These are phyloP conservation scores for Falco naumanni DNA, from an alignment of 2,797 vertebrate genomes.

Conservation along the genomic window DNA sequence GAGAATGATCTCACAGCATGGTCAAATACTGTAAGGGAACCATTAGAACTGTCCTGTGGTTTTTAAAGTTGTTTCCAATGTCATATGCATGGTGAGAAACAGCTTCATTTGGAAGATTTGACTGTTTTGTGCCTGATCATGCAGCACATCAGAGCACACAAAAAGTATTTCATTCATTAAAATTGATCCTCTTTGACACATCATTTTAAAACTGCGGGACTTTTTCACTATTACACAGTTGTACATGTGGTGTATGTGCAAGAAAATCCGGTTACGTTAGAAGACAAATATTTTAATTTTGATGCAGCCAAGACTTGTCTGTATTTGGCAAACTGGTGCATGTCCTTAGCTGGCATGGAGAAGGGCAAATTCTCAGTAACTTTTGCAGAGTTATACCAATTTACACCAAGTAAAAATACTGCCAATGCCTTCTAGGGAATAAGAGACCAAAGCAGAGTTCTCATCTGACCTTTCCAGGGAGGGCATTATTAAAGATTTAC, in stretches of 20 bases:
- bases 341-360: background rate
- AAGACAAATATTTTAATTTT: background rate
- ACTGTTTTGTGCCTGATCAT: background rate
- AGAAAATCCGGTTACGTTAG: background rate
- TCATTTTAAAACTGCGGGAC: background rate
- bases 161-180: background rate
- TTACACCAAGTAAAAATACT: background rate
- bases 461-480: conserved; percentile 32
- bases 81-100: background rate
- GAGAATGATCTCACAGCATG: background rate
- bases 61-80: background rate
- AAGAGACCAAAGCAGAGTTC: background rate
- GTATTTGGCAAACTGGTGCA: background rate
- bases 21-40: background rate
- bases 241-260: background rate
- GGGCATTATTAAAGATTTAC: conserved; percentile 50
- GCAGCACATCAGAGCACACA: background rate
- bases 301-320: background rate
- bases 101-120: background rate
- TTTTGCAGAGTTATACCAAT: conserved; percentile 1
- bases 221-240: background rate
- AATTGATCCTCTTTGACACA: background rate
- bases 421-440: conserved; percentile 4
- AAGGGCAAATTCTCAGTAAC: background rate
- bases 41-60: background rate